Conservation (phyloP, 2,113 vertebrate species). For the Glaucidium brasilianum region DNA sequence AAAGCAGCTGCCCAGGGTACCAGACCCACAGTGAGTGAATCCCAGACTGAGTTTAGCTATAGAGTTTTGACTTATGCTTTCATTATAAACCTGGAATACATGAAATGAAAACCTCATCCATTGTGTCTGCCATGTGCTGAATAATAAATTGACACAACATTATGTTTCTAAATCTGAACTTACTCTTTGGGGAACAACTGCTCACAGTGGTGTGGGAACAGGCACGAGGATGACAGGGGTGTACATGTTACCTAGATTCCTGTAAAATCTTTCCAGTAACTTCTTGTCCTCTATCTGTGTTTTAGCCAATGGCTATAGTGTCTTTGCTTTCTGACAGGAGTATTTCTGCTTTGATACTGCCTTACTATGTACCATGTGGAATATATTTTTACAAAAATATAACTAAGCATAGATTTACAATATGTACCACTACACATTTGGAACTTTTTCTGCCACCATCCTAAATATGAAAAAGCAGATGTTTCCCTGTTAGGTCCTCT, state of each 20-base stretch:
- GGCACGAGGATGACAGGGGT: neutral
- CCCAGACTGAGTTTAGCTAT: neutral
- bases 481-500: neutral
- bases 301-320: neutral
- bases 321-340: neutral
- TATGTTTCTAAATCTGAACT: neutral
- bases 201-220: neutral
- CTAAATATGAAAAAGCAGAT: neutral
- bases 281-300: neutral
- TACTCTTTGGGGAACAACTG: neutral
- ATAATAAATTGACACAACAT: neutral
- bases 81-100: neutral
- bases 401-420: neutral
- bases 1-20: neutral
- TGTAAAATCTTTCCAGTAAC: neutral
- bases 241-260: rapidly evolving
- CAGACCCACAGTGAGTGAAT: neutral
- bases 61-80: neutral
- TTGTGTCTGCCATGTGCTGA: neutral
- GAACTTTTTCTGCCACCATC: neutral
- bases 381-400: neutral
- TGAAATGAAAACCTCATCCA: neutral
- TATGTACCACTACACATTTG: neutral
- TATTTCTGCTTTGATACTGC: neutral
- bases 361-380: neutral